Evolutionary conservation across 1,140 invertebrate genomes (phyloP).

Genomic region (Drosophila seguyi): DNA sequence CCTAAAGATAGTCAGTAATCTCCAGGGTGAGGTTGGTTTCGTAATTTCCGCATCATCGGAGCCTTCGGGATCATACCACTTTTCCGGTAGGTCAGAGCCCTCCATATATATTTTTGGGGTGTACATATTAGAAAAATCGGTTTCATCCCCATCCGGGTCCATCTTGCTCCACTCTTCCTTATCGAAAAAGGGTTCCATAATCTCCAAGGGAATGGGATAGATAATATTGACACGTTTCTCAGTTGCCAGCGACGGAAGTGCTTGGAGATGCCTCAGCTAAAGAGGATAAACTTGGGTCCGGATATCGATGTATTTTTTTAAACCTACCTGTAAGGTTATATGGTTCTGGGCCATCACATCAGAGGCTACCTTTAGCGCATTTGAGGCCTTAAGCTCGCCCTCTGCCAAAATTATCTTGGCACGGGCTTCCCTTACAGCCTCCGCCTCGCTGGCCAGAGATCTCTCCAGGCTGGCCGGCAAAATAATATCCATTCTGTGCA

Average conservation of each 20-base stretch:
- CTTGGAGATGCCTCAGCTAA: slow-evolving; percentile 87
- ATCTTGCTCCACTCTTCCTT: not conserved
- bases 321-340: slow-evolving; percentile 92
- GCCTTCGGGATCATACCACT: not conserved
- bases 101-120: slow-evolving; percentile 25
- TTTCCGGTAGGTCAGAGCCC: not conserved
- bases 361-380: slow-evolving; percentile 95
- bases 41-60: not conserved
- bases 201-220: slow-evolving; percentile 96
- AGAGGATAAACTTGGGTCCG: not conserved
- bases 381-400: slow-evolving; percentile 94
- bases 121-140: not conserved
- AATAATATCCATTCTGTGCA: slow-evolving; percentile 92
- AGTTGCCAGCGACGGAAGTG: slow-evolving; percentile 95
- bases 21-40: not conserved
- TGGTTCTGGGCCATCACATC: slow-evolving; percentile 95
- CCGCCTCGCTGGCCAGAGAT: slow-evolving; percentile 94
- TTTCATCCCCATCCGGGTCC: not conserved
- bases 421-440: slow-evolving; percentile 89
- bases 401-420: slow-evolving; percentile 93
- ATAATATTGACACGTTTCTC: slow-evolving; percentile 99
- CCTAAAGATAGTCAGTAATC: not conserved
- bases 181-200: slow-evolving; percentile 51
- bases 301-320: not conserved
- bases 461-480: slow-evolving; percentile 92